Evolutionary conservation across 2,113 vertebrate genomes (phyloP), one percentile per base, ranked within the genome.

Genomic region (Arenaria interpres): DNA sequence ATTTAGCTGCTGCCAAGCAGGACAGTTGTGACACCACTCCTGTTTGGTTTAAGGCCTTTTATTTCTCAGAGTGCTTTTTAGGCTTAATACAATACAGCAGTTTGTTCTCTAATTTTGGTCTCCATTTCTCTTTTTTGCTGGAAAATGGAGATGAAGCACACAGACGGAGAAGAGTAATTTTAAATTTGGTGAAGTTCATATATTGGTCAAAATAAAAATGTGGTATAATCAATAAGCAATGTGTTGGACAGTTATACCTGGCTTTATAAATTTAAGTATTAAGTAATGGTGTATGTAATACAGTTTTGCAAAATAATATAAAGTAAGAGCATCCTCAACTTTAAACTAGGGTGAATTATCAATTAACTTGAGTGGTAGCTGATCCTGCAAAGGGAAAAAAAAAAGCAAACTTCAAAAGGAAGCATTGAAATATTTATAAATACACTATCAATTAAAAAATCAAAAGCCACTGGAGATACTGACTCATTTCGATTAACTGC

Each of bases 391-490:
- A 79, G 24, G 18, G 20, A 56, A 82, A 45, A 84, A 46, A 46
- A 46, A 91, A 46, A 46, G 41, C 14, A 93, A 57, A 81, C 41
- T 87, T 91, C 27, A 68, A 67, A 87, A 91, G 7, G 10, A 87
- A 77, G 28, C 54, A 46, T 37, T 81, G n/a, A 82, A 82, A 82
- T 87, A 75, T 72, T 87, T 88, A 33, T 78, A 96, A 88, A 94
- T 82, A 46, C 15, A 9, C 20, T 85, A 71, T 85, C 66, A 75
- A 27, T 88, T 89, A 75, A 85, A 43, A 93, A 94, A 89, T 78
- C 73, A 93, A 82, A 89, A 89, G 21, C 41, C 43, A 20, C 24
- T 84, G 60, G 76, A 92, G 43, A 71, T 78, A 89, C 64, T 81
- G 77, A 67, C n/a, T 85, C 51, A 51, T 78, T 91, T 59, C 77